These are phyloP conservation scores for Thamnophis elegans DNA, from an alignment of 2,797 vertebrate species.

Conservation along the genomic window DNA sequence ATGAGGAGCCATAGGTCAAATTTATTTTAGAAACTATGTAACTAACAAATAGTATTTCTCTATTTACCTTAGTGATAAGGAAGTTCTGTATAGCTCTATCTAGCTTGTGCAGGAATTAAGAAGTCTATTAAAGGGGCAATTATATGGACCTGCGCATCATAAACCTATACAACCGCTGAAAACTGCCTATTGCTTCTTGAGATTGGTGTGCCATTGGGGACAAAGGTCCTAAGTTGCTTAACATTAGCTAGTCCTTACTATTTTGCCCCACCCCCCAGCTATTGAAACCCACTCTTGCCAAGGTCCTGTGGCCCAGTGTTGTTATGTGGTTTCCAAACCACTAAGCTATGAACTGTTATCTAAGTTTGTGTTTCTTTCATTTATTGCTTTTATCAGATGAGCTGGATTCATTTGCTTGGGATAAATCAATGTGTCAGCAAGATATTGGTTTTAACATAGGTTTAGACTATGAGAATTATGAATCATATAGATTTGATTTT, in stretches of 20 bases:
- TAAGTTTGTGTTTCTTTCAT: not conserved
- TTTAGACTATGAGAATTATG: not conserved
- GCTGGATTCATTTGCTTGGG: not conserved
- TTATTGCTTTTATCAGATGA: not conserved
- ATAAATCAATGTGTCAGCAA: not conserved
- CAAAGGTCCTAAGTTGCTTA: not conserved
- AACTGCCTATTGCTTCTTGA: not conserved
- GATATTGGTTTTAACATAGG: not conserved
- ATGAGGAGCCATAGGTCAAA: not conserved
- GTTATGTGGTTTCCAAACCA: not conserved
- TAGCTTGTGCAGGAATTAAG: not conserved
- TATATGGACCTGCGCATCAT: not conserved
- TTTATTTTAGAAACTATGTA: not conserved
- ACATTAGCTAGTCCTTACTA: not conserved
- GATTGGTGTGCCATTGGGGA: not conserved
- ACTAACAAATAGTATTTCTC: not conserved
- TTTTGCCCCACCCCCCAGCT: not conserved
- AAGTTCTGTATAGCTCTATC: not conserved
- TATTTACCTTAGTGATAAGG: not conserved
- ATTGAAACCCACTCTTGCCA: not conserved
- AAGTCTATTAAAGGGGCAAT: not conserved
- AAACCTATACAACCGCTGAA: not conserved
- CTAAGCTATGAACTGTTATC: not conserved
- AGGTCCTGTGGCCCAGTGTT: not conserved
- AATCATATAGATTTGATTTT: not conserved